These are phyloP conservation scores for Scaptodrosophila lebanonensis DNA, from an alignment of 1,140 invertebrate genomes.

Conservation along the genomic window DNA sequence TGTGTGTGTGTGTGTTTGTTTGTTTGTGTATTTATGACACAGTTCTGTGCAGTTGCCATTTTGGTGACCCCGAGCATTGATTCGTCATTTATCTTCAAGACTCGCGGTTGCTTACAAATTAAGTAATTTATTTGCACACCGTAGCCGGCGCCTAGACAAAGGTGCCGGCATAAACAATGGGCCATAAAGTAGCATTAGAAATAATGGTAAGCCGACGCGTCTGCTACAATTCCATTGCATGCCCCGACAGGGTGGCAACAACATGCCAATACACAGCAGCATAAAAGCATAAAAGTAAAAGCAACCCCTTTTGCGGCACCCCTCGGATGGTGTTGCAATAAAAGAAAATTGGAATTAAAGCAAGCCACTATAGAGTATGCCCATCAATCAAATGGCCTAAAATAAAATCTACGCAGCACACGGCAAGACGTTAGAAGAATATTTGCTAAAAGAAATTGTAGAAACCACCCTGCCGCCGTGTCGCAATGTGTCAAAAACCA, in stretches of 20 bases:
- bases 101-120: slow-evolving; percentile 28
- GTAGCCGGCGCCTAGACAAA: no score
- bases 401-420: slow-evolving; percentile 34
- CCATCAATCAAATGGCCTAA: slow-evolving; percentile 43
- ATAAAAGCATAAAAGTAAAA: slow-evolving; percentile 15
- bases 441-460: slow-evolving; percentile 16
- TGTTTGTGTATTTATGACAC: slow-evolving; percentile 22
- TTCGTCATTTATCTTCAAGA: no score
- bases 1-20: no score
- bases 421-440: slow-evolving; percentile 20
- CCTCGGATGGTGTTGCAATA: slow-evolving; percentile 15
- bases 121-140: slow-evolving; percentile 45
- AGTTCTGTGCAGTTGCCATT: no score
- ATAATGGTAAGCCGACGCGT: slow-evolving; percentile 5
- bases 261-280: slow-evolving; percentile 34
- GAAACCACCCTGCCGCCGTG: slow-evolving; percentile 27
- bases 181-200: slow-evolving; percentile 23
- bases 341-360: slow-evolving; percentile 46
- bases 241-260: slow-evolving; percentile 29
- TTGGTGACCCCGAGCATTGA: no score
- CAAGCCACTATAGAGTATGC: slow-evolving; percentile 48
- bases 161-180: not conserved
- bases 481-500: slow-evolving; percentile 39
- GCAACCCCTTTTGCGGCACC: slow-evolving; percentile 36
- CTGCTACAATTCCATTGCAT: slow-evolving; percentile 6